Percentiles rank a stretch among this genome's conserved stretches.
Evolutionary conservation across 2,888 invertebrate species (phyloP).

Genomic region (Nematopogon swammerdamellus): DNA sequence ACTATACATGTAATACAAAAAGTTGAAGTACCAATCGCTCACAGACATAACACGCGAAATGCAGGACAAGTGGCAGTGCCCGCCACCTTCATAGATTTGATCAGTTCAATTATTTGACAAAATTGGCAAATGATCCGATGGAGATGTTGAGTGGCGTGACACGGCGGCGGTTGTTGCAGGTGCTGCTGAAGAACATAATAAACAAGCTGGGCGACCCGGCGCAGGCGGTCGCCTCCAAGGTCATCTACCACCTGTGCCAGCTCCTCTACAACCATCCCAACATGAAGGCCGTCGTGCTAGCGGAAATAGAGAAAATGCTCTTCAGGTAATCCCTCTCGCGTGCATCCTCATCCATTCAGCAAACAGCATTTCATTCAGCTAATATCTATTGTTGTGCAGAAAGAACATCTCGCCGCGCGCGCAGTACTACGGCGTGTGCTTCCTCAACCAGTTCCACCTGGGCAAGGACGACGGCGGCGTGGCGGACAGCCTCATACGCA

Average conservation of each 20-base stretch:
- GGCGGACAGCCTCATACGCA: constrained; percentile 79
- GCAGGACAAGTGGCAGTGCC: too few relatives aligned
- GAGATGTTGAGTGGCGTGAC: too few relatives aligned
- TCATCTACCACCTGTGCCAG: constrained; percentile 80
- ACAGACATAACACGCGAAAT: too few relatives aligned
- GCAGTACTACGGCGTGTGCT: constrained; percentile 92
- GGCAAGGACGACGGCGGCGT: constrained; percentile 69
- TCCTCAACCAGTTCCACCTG: constrained; percentile 81
- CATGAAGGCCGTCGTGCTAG: constrained; percentile 85
- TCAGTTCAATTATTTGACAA: too few relatives aligned
- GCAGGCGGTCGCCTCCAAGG: constrained; percentile 83
- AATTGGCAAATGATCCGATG: too few relatives aligned
- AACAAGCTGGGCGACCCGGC: constrained; percentile 96
- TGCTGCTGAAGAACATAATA: constrained; percentile 75
- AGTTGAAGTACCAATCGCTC: too few relatives aligned
- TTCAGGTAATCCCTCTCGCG: constrained; percentile 60
- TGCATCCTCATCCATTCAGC: not conserved
- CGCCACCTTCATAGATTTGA: too few relatives aligned
- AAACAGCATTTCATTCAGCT: not conserved
- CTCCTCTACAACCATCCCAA: constrained; percentile 82
- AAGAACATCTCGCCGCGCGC: constrained; percentile 81
- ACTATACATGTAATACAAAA: too few relatives aligned
- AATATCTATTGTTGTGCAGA: constrained; percentile 28
- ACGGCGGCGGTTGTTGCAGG: constrained; percentile 41
- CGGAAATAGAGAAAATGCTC: constrained; percentile 86